Evolutionary conservation across 2,888 invertebrate genomes (phyloP), one percentile per base, ranked within the genome.

Genomic region (Sphinx pinastri): DNA sequence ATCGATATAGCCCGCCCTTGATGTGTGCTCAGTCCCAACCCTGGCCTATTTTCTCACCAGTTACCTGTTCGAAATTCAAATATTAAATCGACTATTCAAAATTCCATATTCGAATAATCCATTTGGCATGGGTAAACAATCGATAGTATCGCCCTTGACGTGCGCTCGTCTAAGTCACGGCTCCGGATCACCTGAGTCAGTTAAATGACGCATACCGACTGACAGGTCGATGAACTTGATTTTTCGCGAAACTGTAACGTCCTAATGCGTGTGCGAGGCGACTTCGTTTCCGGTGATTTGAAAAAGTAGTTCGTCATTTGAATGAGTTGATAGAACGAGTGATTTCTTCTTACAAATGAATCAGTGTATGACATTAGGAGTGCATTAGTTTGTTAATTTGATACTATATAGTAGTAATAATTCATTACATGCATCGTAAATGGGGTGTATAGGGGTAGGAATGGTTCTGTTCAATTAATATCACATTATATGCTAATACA

Each of bases 131-230:
- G 38, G 19, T 47, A 59, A 51, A 66, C 45, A 67, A 54, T 54
- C 54, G 7, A 58, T 49, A 49, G 14, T 6, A 6, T 10, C 47
- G 69, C 55, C 55, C 66, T 66, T 70, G 69, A 66, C 45, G 25
- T 55, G 58, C n/a, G 59, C 52, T 60, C 63, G 55, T 55, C 55
- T 66, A 13, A 38, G 60, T 58, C 69, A 58, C 52, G 19, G 58
- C 55, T 7, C 55, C 55, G 63, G 55, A 55, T 54, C 77, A 83
- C 77, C 79, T 81, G 77, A 83, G 76, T 78, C 79, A 76, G 75
- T 45, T 45, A 73, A n/a, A 57, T 77, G 81, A 79, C 82, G 79
- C 81, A 83, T 76, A 71, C 75, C 73, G 71, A 70, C 71, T 75
- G 71, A 72, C 51, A 75, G 82, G 81, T 83, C 79, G 72, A 71